A percentile compares a stretch with the other conserved stretches of the same genome.
phyloP scores from a whole-genome alignment of 2,113 vertebrate species.

The Plecotus auritus region DNA sequence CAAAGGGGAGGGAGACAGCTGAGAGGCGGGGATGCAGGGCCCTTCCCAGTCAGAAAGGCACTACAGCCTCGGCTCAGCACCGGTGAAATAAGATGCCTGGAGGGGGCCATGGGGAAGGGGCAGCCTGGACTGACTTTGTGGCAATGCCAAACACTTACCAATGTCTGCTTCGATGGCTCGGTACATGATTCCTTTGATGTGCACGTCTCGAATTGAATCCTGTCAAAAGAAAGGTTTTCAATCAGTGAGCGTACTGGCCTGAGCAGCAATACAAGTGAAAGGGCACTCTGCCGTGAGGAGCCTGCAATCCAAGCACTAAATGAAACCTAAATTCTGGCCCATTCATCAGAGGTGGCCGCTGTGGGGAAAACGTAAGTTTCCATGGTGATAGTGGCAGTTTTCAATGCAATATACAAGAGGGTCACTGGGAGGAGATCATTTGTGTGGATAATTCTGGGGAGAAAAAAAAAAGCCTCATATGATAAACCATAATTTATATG shows the following conservation, averaged over 20 bases:
- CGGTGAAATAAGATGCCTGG: neutral
- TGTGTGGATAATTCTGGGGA: neutral
- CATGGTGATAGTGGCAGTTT: neutral
- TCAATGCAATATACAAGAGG: neutral
- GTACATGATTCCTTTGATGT: constrained; percentile 98
- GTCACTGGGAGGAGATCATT: neutral
- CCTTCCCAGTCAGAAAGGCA: accelerated
- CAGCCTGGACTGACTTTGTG: neutral
- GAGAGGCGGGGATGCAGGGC: neutral
- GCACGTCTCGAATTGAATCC: constrained; percentile 96
- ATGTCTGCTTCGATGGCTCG: constrained; percentile 95
- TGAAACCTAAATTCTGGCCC: neutral
- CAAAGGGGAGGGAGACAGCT: neutral
- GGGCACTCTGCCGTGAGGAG: neutral
- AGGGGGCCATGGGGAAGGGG: accelerated
- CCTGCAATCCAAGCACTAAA: neutral
- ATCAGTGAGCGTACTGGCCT: neutral
- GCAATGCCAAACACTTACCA: constrained; percentile 79
- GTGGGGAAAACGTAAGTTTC: neutral
- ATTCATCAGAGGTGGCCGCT: neutral
- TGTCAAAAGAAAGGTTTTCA: constrained; percentile 74
- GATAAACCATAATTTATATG: neutral
- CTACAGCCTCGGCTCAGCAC: neutral
- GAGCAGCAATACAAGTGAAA: neutral
- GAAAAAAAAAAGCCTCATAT: neutral